Evolutionary conservation across 1,140 invertebrate genomes (phyloP), one percentile per base, ranked within the genome.

Genomic region (Campodea augens): DNA sequence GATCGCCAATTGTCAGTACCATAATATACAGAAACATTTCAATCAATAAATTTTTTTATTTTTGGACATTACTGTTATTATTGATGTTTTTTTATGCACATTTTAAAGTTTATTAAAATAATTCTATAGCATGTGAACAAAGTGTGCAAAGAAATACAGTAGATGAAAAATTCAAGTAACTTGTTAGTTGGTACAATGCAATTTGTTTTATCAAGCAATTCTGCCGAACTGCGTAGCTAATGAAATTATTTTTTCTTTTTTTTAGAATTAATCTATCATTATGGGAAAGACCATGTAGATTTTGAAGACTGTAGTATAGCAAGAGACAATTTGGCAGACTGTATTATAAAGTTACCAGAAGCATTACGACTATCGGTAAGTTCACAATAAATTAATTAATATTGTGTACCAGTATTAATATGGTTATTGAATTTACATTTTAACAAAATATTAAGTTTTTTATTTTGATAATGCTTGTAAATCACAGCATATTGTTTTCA

Each of bases 251-350:
- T 18, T 19, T 43, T 45, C 46, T 51, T 43, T 47, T 43, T 62
- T 62, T 15, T 45, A 82, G 78, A 74, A 49, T 61, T 87, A 46
- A 67, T 82, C 41, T 75, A 79, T 54, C 72, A 81, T 61, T 85
- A 85, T 61, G 69, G 71, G n/a, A 68, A 74, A 38, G 72, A 75
- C 55, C 80, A 86, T 58, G 69, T 73, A 2, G 83, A 88, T 57
- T 73, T 75, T 49, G 67, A 71, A 36, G 78, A 85, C 53, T 83
- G 81, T 57, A 64, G 77, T 47, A 74, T 72, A 38, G 75, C 78
- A 19, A 69, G 77, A 55, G 68, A 72, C 44, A 74, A 75, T 52
- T 56, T 87, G 5, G 63, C 65, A 44, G 68, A 72, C 47, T 61
- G 75, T 25, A 71, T 70, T 25, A 59, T 64, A 45, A 67, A 65